Percentiles rank a stretch among this genome's conserved stretches.
These are phyloP conservation scores for Phengaris arion DNA, from an alignment of 2,888 invertebrate genomes.

Conservation along the genomic window DNA sequence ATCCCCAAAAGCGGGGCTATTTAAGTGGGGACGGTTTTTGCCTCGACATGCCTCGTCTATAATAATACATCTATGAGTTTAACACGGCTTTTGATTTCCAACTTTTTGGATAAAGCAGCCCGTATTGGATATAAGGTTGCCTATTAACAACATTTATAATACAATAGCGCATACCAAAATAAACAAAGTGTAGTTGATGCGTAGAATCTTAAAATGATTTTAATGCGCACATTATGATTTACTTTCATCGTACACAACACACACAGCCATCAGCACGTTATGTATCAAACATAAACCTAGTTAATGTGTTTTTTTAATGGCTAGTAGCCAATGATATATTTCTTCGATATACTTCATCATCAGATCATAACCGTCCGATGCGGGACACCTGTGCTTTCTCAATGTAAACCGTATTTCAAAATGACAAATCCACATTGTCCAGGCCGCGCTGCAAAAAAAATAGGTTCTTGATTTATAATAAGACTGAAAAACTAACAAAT, in stretches of 20 bases:
- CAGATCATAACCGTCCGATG: not conserved
- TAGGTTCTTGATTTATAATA: not conserved
- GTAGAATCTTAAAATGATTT: not conserved
- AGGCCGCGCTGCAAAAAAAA: too few relatives aligned
- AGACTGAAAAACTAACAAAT: too few relatives aligned
- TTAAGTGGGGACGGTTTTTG: too few relatives aligned
- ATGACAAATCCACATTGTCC: not conserved
- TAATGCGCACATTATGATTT: conserved; percentile 1
- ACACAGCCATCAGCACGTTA: not conserved
- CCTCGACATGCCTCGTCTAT: too few relatives aligned
- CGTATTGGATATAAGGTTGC: too few relatives aligned
- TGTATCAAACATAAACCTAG: not conserved
- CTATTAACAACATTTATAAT: too few relatives aligned
- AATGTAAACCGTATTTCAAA: not conserved
- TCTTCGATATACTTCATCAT: not conserved
- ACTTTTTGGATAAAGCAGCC: too few relatives aligned
- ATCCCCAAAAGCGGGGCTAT: too few relatives aligned
- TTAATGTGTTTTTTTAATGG: conserved; percentile 11
- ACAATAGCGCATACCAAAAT: too few relatives aligned
- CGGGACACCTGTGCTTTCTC: not conserved
- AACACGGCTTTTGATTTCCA: too few relatives aligned
- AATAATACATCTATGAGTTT: too few relatives aligned
- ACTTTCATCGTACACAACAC: not conserved
- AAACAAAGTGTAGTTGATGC: not conserved
- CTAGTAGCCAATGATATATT: not conserved